phyloP scores from a whole-genome alignment of 2,888 invertebrate species.

The Polylopha cassiicola region DNA sequence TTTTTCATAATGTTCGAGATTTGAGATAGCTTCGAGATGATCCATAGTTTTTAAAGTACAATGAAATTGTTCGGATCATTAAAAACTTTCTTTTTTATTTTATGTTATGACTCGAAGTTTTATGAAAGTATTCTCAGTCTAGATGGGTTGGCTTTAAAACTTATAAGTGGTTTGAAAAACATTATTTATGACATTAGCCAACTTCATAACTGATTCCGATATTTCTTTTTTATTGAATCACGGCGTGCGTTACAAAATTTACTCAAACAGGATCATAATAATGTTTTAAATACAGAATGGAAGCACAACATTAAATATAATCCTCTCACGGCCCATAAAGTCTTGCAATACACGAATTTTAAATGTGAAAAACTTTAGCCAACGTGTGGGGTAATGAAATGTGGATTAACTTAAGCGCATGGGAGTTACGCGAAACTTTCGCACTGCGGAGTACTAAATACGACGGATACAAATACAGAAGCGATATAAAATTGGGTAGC shows the following conservation, averaged over 20 bases:
- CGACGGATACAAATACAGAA: conserved; percentile 53
- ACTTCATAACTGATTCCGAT: too few relatives aligned
- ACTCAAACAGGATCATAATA: too few relatives aligned
- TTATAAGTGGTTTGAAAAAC: too few relatives aligned
- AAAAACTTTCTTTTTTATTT: too few relatives aligned
- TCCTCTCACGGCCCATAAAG: conserved; percentile 28
- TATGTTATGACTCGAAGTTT: too few relatives aligned
- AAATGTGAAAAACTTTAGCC: conserved; percentile 29
- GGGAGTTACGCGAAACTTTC: conserved; percentile 41
- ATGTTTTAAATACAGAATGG: too few relatives aligned
- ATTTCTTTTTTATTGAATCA: too few relatives aligned
- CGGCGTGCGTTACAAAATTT: too few relatives aligned
- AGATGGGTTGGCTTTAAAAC: too few relatives aligned
- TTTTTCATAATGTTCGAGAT: conserved; percentile 11
- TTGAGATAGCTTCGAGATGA: conserved; percentile 10
- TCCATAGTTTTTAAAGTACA: conserved; percentile 1
- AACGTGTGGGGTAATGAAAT: conserved; percentile 50
- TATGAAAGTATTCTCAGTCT: too few relatives aligned
- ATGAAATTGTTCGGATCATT: background rate
- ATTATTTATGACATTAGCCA: too few relatives aligned
- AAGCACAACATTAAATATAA: conserved; percentile 1
- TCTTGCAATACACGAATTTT: conserved; percentile 34
- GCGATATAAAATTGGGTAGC: conserved; percentile 62
- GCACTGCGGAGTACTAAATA: conserved; percentile 48
- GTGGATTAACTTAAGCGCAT: conserved; percentile 47